phyloP scores from a whole-genome alignment of 2,113 vertebrate species.

The Petromus typicus region DNA sequence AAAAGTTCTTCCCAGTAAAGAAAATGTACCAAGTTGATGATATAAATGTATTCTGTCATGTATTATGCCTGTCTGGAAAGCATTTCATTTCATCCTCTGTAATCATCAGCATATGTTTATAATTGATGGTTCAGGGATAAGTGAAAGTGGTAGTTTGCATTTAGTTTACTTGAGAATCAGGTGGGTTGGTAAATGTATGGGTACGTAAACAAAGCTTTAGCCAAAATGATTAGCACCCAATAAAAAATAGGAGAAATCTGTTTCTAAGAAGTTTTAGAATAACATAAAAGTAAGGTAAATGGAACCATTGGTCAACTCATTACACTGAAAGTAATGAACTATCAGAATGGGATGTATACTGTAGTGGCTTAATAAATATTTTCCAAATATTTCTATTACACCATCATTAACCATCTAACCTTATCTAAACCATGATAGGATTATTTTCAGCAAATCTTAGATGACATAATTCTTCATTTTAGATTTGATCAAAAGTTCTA shows the following conservation, averaged over 20 bases:
- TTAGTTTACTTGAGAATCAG: not conserved
- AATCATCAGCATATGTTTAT: not conserved
- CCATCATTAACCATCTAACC: not conserved
- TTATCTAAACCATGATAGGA: not conserved
- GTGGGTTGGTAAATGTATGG: not conserved
- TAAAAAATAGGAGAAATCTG: not conserved
- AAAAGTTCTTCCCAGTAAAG: not conserved
- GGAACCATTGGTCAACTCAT: not conserved
- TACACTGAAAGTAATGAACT: not conserved
- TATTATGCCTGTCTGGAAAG: not conserved
- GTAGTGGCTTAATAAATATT: not conserved
- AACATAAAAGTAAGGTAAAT: not conserved
- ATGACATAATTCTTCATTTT: not conserved
- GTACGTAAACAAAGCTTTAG: not conserved
- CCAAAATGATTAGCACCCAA: not conserved
- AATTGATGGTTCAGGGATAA: slow-evolving; percentile 4
- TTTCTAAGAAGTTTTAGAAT: not conserved
- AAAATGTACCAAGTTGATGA: not conserved
- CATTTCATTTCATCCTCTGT: not conserved
- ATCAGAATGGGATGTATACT: not conserved
- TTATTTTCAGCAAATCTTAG: not conserved
- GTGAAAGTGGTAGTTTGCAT: not conserved
- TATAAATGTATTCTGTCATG: not conserved
- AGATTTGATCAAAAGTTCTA: not conserved
- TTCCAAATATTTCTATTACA: not conserved